A percentile compares a stretch with the other conserved stretches of the same genome.
Evolutionary conservation across 2,113 vertebrate genomes (phyloP).

Genomic region (Carollia perspicillata): DNA sequence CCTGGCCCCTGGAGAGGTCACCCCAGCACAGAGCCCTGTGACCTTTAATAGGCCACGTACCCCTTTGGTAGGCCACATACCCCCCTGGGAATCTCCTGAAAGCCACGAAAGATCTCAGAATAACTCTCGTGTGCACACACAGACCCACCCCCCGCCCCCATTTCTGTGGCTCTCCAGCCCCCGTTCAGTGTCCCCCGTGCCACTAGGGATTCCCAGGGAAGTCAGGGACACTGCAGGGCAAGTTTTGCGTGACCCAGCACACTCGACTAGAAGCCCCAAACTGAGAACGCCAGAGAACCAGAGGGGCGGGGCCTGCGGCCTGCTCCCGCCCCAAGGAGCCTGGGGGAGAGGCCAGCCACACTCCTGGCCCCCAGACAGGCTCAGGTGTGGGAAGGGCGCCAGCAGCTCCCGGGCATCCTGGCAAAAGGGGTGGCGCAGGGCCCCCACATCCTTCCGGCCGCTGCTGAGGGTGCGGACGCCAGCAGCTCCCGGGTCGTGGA

Average conservation of each 20-base stretch:
- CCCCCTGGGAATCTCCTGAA: neutral
- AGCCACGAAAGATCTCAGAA: neutral
- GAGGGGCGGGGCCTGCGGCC: neutral
- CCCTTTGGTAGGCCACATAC: neutral
- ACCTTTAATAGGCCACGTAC: neutral
- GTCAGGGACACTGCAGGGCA: neutral
- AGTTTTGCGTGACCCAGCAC: accelerated
- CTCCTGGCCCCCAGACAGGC: neutral
- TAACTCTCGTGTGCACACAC: neutral
- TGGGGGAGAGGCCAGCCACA: too few relatives aligned
- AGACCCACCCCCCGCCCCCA: too few relatives aligned
- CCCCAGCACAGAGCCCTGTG: neutral
- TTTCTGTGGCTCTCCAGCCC: accelerated
- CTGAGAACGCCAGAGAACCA: neutral
- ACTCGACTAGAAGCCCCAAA: neutral
- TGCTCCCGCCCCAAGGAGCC: accelerated
- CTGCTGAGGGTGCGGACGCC: accelerated
- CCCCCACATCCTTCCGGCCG: neutral
- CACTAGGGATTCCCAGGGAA: neutral
- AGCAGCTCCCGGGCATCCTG: accelerated
- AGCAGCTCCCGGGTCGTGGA: neutral
- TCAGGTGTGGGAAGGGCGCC: accelerated
- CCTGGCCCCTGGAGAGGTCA: neutral
- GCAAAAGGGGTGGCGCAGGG: accelerated
- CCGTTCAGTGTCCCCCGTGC: neutral